Evolutionary conservation across 2,113 vertebrate genomes (phyloP).

Genomic region (Ammodramus savannarum): DNA sequence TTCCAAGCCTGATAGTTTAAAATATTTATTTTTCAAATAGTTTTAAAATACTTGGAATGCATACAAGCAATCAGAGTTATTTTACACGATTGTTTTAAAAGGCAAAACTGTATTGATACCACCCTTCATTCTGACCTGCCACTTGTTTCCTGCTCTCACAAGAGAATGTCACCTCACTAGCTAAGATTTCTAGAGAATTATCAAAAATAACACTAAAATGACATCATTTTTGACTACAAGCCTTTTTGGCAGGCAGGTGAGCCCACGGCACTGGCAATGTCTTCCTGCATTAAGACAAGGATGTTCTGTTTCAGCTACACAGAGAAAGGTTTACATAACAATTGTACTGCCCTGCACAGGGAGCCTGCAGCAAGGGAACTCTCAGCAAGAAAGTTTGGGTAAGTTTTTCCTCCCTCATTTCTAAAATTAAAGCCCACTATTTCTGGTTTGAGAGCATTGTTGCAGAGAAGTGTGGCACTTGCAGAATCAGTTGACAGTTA

Average conservation of each 20-base stretch:
- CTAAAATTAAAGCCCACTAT: background rate
- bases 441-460: background rate
- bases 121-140: background rate
- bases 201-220: background rate
- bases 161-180: background rate
- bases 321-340: background rate
- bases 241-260: background rate
- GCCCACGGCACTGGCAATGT: background rate
- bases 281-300: background rate
- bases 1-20: background rate
- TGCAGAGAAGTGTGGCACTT: background rate
- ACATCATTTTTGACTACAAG: background rate
- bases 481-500: background rate
- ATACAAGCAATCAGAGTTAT: background rate
- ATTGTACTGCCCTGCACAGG: background rate
- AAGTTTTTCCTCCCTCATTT: background rate
- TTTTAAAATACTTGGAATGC: background rate
- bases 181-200: background rate
- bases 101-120: background rate
- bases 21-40: background rate
- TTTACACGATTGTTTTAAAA: background rate
- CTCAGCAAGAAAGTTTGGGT: background rate
- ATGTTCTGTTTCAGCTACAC: background rate
- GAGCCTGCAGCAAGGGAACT: background rate
- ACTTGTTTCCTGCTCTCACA: background rate